Percentiles rank a stretch among this genome's conserved stretches.
phyloP scores from a whole-genome alignment of 2,888 invertebrate species.

The Mechanitis messenoides region DNA sequence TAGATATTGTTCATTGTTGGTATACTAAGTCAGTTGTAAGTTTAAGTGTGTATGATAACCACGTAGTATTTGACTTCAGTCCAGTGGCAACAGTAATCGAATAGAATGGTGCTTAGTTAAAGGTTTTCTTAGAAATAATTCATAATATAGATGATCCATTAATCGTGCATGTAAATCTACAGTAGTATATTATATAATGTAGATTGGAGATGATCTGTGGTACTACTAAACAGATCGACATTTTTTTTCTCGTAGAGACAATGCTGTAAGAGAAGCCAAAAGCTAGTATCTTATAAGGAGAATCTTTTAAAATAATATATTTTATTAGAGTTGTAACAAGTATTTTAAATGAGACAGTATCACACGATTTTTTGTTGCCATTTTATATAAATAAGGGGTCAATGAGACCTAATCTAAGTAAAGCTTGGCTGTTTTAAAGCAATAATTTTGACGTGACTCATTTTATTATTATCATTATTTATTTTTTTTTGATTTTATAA shows the following conservation, averaged over 20 bases:
- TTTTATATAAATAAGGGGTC: slow-evolving; percentile 30
- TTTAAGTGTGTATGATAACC: slow-evolving; percentile 57
- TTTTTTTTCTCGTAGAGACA: too few relatives aligned
- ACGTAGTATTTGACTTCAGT: slow-evolving; percentile 68
- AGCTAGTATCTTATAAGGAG: slow-evolving; percentile 5
- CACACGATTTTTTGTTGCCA: slow-evolving; percentile 41
- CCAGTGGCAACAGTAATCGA: slow-evolving; percentile 69
- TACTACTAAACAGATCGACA: not conserved
- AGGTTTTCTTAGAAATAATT: slow-evolving; percentile 60
- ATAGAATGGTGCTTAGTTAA: slow-evolving; percentile 76
- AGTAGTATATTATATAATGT: slow-evolving; percentile 15
- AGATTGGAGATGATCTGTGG: not conserved
- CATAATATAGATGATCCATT: slow-evolving; percentile 57
- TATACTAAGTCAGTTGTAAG: slow-evolving; percentile 64
- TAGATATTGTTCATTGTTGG: slow-evolving; percentile 37
- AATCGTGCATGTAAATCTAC: slow-evolving; percentile 39
- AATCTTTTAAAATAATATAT: slow-evolving; percentile 36
- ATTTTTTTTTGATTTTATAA: slow-evolving; percentile 59
- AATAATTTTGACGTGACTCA: slow-evolving; percentile 37
- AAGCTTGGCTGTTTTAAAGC: slow-evolving; percentile 43
- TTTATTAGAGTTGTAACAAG: slow-evolving; percentile 46
- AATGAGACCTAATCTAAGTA: slow-evolving; percentile 40
- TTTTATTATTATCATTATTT: slow-evolving; percentile 38
- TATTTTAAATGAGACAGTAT: slow-evolving; percentile 45
- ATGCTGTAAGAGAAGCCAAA: not conserved